Percentiles rank a stretch among this genome's conserved stretches.
Conservation (phyloP, 2,113 vertebrate genomes). For the Calidris pygmaea region DNA sequence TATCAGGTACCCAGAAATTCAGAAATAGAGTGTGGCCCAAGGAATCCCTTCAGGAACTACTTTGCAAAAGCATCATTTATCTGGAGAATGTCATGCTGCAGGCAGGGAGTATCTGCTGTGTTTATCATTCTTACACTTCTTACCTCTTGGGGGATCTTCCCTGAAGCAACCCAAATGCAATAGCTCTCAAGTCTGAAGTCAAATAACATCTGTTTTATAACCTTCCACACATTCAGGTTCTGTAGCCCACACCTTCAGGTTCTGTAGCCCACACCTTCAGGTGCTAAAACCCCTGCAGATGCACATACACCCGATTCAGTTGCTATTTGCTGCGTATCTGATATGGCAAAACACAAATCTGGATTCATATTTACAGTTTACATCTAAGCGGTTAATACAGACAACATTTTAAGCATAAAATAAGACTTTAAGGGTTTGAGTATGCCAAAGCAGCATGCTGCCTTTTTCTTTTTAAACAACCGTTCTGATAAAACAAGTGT, state of each 20-base stretch:
- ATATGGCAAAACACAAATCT: background rate
- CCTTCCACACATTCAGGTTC: background rate
- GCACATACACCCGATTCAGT: background rate
- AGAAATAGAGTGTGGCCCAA: background rate
- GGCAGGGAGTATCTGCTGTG: background rate
- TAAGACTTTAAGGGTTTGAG: background rate
- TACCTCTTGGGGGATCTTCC: background rate
- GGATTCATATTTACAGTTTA: background rate
- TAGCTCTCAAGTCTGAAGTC: background rate
- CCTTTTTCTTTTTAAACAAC: background rate
- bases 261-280: background rate
- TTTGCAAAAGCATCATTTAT: background rate
- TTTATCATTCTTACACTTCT: background rate
- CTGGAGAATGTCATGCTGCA: background rate
- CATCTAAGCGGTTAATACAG: background rate
- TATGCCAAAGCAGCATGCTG: background rate
- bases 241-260: background rate
- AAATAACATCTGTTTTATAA: background rate
- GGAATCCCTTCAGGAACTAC: background rate
- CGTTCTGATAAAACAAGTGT: background rate
- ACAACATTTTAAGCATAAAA: background rate
- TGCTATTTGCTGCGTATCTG: background rate
- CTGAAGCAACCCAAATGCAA: background rate
- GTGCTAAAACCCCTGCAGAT: background rate
- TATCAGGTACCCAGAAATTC: background rate